Percentiles rank a stretch among this genome's conserved stretches.
phyloP scores from a whole-genome alignment of 2,113 vertebrate species.

The human (Homo sapiens) region GRCh38 chr12:40398501-40399000 shows the following conservation, averaged over 20 bases:
- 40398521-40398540: neutral
- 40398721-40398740: neutral
- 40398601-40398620: neutral
- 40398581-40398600: neutral
- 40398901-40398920: neutral
- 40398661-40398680: neutral
- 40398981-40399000: neutral
- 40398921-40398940: neutral
- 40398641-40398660: neutral
- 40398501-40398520: neutral
- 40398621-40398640: neutral
- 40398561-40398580: neutral
- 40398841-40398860: neutral
- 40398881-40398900: neutral
- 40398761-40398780: neutral
- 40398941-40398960: conserved; percentile 11
- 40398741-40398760: neutral
- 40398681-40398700: neutral
- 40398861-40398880: neutral
- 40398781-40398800: neutral
- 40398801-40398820: neutral
- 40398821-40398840: neutral
- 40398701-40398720: neutral
- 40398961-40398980: neutral
- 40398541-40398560: neutral